A percentile compares a stretch with the other conserved stretches of the same genome.
Conservation (phyloP, 2,797 vertebrate species). For the Triplophysa yarkandensis region DNA sequence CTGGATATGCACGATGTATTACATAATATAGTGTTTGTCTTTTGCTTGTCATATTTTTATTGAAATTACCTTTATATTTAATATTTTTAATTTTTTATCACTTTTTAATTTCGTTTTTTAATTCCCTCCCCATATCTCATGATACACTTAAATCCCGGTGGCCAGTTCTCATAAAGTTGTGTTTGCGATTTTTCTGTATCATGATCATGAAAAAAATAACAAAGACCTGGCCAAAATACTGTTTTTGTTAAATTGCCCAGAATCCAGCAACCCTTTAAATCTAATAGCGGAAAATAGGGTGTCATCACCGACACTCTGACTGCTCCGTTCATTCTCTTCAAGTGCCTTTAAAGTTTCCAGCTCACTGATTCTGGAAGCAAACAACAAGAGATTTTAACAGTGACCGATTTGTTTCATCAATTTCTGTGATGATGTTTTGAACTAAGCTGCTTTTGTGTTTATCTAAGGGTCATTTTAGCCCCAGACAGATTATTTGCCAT, state of each 20-base stretch:
- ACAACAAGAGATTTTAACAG: conserved; percentile 1
- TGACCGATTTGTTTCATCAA: conserved; percentile 1
- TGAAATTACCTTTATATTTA: neutral
- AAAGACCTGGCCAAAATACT: neutral
- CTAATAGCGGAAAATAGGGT: conserved; percentile 14
- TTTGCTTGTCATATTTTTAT: neutral
- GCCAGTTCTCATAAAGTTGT: neutral
- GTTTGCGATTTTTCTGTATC: neutral
- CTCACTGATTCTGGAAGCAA: conserved; percentile 3
- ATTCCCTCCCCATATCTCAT: neutral
- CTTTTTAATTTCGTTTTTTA: neutral
- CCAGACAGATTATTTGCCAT: neutral
- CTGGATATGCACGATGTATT: neutral
- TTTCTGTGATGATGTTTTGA: neutral
- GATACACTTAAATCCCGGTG: neutral
- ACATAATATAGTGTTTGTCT: neutral
- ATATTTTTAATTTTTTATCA: neutral
- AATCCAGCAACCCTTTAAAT: conserved; percentile 10
- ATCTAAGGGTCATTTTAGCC: conserved; percentile 11
- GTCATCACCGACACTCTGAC: neutral
- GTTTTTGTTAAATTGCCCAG: conserved; percentile 15
- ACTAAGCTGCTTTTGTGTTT: neutral
- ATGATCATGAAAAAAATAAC: neutral
- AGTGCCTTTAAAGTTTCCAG: conserved; percentile 16
- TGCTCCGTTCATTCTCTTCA: conserved; percentile 16